Percentiles rank a stretch among this genome's conserved stretches.
These are phyloP conservation scores for Oscheius sp. DNA, from an alignment of 2,888 invertebrate species.

Conservation along the genomic window DNA sequence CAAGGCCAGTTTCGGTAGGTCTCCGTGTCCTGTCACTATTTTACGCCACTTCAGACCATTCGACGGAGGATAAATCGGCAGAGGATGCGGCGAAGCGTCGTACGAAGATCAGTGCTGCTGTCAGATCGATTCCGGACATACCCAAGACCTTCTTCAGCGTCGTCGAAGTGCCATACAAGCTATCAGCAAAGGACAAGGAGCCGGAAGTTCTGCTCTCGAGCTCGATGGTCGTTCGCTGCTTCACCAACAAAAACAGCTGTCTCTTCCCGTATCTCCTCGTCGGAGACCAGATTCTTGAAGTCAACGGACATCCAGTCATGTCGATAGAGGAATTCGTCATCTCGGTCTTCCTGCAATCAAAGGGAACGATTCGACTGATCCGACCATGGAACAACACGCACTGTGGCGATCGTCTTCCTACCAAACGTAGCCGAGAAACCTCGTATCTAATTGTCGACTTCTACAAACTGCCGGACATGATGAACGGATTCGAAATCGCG, in stretches of 20 bases:
- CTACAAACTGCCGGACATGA: background rate
- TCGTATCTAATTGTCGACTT: conserved; percentile 1
- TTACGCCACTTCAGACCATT: too few relatives aligned
- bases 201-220: background rate
- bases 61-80: too few relatives aligned
- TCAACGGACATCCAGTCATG: background rate
- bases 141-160: conserved; percentile 6
- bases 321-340: background rate
- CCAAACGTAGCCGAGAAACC: background rate
- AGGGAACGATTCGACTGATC: background rate
- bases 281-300: conserved; percentile 15
- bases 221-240: conserved; percentile 3
- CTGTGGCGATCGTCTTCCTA: background rate
- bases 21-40: too few relatives aligned
- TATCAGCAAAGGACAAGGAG: background rate
- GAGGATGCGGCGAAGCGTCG: too few relatives aligned
- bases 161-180: background rate
- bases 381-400: conserved; percentile 8
- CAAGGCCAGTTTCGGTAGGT: too few relatives aligned
- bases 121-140: background rate
- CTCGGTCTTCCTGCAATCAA: background rate
- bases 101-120: too few relatives aligned
- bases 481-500: conserved; percentile 1
- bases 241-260: background rate
- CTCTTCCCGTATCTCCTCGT: conserved; percentile 15